These are phyloP conservation scores for Okamejei kenojei DNA, from an alignment of 2,797 vertebrate genomes.

Conservation along the genomic window DNA sequence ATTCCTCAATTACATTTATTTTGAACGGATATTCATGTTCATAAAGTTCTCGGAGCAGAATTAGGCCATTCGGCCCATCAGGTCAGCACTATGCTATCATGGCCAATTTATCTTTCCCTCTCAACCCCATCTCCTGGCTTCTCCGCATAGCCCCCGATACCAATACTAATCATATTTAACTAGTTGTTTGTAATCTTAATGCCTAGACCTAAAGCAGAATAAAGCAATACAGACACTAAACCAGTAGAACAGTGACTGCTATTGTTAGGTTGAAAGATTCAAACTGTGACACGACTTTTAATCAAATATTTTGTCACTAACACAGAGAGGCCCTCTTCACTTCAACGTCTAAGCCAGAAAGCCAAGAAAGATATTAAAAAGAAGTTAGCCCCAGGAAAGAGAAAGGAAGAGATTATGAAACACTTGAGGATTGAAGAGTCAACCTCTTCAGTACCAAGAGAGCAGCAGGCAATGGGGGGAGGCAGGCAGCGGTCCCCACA, in stretches of 20 bases:
- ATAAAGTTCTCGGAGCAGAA: too few relatives aligned
- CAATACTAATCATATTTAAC: not conserved
- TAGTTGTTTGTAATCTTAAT: not conserved
- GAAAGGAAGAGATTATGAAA: not conserved
- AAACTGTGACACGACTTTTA: not conserved
- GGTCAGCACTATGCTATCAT: too few relatives aligned
- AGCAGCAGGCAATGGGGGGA: not conserved
- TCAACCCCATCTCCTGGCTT: too few relatives aligned
- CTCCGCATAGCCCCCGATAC: too few relatives aligned
- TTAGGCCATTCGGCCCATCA: too few relatives aligned
- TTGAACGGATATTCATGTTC: not conserved
- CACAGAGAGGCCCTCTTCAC: constrained; percentile 7
- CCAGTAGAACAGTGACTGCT: not conserved
- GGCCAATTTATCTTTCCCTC: too few relatives aligned
- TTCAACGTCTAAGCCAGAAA: constrained; percentile 20
- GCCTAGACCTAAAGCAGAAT: not conserved
- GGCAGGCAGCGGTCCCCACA: not conserved
- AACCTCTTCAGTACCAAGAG: not conserved
- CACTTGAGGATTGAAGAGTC: not conserved
- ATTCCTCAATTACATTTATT: not conserved
- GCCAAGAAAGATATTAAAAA: not conserved
- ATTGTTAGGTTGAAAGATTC: not conserved
- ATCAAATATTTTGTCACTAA: constrained; percentile 29
- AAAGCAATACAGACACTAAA: not conserved
- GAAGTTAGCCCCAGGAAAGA: not conserved